phyloP scores from a whole-genome alignment of 2,113 vertebrate species.

The Rhinolophus ferrumequinum region DNA sequence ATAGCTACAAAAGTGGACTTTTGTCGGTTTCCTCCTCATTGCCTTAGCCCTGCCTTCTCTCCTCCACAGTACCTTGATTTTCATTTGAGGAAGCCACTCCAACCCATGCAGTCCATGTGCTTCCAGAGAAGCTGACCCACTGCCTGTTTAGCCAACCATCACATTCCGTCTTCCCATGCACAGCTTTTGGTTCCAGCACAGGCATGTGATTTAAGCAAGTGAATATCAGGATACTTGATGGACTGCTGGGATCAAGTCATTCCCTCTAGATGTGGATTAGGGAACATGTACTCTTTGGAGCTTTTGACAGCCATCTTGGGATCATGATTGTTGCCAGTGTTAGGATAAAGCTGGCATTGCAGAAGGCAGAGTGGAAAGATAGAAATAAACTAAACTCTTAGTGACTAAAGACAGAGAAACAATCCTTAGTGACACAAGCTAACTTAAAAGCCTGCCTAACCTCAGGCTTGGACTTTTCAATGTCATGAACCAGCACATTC shows the following conservation, averaged over 20 bases:
- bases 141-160: background rate
- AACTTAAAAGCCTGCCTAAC: background rate
- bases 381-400: background rate
- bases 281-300: background rate
- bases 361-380: conserved; percentile 18
- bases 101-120: background rate
- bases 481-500: conserved; percentile 17
- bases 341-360: background rate
- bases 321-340: background rate
- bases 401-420: background rate
- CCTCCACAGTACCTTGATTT: background rate
- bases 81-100: background rate
- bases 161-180: background rate
- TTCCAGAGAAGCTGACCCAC: background rate
- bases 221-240: background rate
- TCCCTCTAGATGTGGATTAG: background rate
- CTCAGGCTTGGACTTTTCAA: background rate
- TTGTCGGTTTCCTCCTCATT: background rate
- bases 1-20: background rate
- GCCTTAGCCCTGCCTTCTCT: background rate
- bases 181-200: background rate
- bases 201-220: background rate
- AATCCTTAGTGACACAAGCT: background rate
- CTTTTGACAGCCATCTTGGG: background rate
- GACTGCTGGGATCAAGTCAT: background rate